Conservation (phyloP, 2,113 vertebrate genomes). For the Nothobranchius furzeri region DNA sequence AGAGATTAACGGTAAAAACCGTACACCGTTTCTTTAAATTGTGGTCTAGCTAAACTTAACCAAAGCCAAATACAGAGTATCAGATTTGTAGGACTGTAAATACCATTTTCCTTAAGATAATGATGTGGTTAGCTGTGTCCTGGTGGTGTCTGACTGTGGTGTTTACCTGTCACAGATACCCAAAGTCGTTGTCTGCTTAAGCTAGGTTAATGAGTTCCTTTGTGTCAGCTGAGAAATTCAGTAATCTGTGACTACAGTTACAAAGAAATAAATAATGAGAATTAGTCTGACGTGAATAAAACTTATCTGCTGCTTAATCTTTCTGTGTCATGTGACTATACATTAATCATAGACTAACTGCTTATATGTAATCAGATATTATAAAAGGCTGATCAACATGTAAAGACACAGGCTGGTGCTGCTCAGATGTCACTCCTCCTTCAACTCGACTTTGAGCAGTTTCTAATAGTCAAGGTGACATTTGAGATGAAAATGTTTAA, state of each 20-base stretch:
- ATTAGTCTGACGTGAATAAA: slow-evolving; percentile 54
- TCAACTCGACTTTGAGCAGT: slow-evolving; percentile 5
- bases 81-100: neutral
- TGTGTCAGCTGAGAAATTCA: slow-evolving; percentile 21
- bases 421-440: slow-evolving; percentile 20
- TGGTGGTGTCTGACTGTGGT: slow-evolving; percentile 10
- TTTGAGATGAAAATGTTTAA: neutral
- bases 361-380: slow-evolving; percentile 71
- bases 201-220: slow-evolving; percentile 39
- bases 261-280: slow-evolving; percentile 70
- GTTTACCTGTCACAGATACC: slow-evolving; percentile 25
- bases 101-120: slow-evolving; percentile 6
- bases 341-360: slow-evolving; percentile 24
- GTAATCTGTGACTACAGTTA: slow-evolving; percentile 51
- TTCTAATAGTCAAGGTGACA: slow-evolving; percentile 17
- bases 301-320: slow-evolving; percentile 30
- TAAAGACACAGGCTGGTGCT: slow-evolving; percentile 59
- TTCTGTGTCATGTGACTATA: slow-evolving; percentile 35
- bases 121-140: slow-evolving; percentile 41
- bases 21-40: too few species aligned
- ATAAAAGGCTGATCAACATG: slow-evolving; percentile 33
- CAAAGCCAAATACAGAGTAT: too few species aligned
- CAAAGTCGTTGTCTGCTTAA: slow-evolving; percentile 22
- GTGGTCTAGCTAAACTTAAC: too few species aligned
- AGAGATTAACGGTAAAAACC: too few species aligned